These are phyloP conservation scores for Ormyrus labotus DNA, from an alignment of 2,888 invertebrate species.

Conservation along the genomic window DNA sequence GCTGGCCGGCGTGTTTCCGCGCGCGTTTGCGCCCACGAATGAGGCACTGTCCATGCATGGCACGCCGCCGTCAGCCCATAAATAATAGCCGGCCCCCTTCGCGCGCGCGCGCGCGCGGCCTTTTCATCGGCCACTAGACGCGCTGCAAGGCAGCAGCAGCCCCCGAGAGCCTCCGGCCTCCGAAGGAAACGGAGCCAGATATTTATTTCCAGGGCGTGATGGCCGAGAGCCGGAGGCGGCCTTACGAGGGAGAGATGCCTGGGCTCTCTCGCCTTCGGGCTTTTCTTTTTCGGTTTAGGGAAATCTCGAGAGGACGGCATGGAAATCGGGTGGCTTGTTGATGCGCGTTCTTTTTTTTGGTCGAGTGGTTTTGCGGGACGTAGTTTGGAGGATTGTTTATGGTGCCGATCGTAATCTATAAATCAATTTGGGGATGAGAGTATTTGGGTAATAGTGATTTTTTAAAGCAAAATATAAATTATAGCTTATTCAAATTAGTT, in stretches of 20 bases:
- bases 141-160: neutral
- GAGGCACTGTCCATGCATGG: constrained; percentile 74
- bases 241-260: neutral
- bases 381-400: no score
- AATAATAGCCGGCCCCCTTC: constrained; percentile 68
- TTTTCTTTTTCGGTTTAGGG: constrained; percentile 30
- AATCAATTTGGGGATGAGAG: constrained; percentile 22
- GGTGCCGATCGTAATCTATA: no score
- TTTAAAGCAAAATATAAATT: no score
- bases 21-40: constrained; percentile 66
- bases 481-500: no score
- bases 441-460: no score
- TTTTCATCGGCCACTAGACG: constrained; percentile 16
- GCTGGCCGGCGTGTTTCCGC: constrained; percentile 68
- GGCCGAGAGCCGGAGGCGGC: constrained; percentile 40
- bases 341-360: neutral
- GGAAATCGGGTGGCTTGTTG: neutral
- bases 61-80: constrained; percentile 70
- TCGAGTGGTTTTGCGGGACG: no score
- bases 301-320: constrained; percentile 25
- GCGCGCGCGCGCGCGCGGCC: constrained; percentile 50
- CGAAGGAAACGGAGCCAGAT: constrained; percentile 43
- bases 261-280: neutral
- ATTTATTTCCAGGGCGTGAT: constrained; percentile 68
- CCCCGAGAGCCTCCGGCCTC: constrained; percentile 3